Evolutionary conservation across 2,113 vertebrate species (phyloP).

Genomic region (Axis porcinus): DNA sequence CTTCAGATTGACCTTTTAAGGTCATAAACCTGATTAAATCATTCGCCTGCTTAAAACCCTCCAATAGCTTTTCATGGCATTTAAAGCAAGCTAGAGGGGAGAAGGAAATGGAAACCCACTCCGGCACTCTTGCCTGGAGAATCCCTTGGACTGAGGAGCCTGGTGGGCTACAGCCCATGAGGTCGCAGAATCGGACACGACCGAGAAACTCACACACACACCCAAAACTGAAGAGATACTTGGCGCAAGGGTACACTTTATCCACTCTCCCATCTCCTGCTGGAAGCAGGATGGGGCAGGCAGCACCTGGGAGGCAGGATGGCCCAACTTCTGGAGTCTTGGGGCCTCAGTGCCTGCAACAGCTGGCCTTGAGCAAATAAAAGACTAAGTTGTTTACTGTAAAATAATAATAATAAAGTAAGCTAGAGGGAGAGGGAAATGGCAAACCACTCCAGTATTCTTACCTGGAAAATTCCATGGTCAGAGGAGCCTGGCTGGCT

Average conservation of each 20-base stretch:
- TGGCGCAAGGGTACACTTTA: not conserved
- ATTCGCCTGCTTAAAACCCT: not conserved
- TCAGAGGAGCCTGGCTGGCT: not conserved
- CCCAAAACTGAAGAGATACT: not conserved
- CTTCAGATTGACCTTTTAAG: constrained; percentile 12
- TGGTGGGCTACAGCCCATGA: not conserved
- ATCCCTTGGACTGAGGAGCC: not conserved
- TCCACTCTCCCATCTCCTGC: not conserved
- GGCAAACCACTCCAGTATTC: not conserved
- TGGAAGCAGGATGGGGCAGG: not conserved
- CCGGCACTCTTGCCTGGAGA: not conserved
- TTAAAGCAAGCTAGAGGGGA: not conserved
- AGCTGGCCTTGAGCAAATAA: not conserved
- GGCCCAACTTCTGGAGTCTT: not conserved
- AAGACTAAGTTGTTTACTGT: not conserved
- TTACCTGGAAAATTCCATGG: not conserved
- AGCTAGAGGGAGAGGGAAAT: not conserved
- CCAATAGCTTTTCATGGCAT: not conserved
- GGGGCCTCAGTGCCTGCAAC: not conserved
- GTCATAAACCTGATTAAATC: not conserved
- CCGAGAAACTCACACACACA: not conserved
- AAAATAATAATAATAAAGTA: not conserved
- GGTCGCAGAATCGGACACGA: not conserved
- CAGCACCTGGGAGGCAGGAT: not conserved
- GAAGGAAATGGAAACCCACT: not conserved